Base-by-base conservation (phyloP, 2,888 invertebrate species). In the Ypsolopha sequella region DNA sequence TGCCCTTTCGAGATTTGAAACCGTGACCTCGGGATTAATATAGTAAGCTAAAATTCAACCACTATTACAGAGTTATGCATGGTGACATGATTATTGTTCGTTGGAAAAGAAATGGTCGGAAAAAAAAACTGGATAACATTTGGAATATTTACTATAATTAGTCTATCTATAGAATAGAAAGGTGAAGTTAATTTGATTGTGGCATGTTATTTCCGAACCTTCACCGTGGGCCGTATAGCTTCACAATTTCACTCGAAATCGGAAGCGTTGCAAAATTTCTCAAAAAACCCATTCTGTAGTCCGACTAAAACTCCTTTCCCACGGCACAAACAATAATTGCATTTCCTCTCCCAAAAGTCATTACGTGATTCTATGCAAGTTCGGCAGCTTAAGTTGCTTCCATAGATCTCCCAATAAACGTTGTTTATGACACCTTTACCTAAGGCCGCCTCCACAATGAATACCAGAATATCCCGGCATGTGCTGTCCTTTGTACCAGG, bases 301-400 rank as follows among this genome's bases (percentile, higher is more conserved):
- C 64, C 60, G 60, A 61, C 60, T 60, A 58, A 65, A 66, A 63
- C 24, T 55, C 56, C 60, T 67, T 85, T 85, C 84, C 80, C 85
- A 84, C 82, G 79, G 66, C 55, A 59, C 59, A 56, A 69, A 65
- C 64, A 70, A 74, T 75, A 80, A 81, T 81, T 78, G 76, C 76
- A 73, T 76, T 78, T 72, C 66, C 70, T 68, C 67, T 63, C 67
- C 70, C 69, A 71, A 76, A 73, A 73, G 68, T 73, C 66, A 74
- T 78, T 76, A 81, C 85, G 85, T 86, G 85, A 81, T 80, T 74
- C 67, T 76, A 75, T 75, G 76, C 76, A 63, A 72, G 73, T 70
- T 68, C 60, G 62, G 64, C 72, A 73, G 84, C 81, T 86, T 82
- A 81, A 66, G 65, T 55, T 59, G 69, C 66, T 65, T 64, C 24